Evolutionary conservation across 2,888 invertebrate species (phyloP).

Genomic region (Theretra japonica): DNA sequence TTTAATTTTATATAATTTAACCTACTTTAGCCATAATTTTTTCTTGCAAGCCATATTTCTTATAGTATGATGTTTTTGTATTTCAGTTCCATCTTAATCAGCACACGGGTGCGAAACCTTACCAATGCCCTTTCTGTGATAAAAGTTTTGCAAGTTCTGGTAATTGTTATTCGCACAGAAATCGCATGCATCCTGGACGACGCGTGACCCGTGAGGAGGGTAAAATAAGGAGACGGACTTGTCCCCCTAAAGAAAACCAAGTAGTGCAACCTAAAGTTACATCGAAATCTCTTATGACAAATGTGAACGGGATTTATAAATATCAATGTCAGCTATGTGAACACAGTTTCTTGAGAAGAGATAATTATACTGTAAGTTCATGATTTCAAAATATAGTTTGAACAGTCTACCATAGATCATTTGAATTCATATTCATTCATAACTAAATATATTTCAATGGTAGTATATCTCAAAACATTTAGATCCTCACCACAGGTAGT

Average conservation of each 20-base stretch:
- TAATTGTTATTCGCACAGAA: constrained; percentile 89
- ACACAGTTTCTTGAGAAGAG: constrained; percentile 67
- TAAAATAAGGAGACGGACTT: constrained; percentile 39
- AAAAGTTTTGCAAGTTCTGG: constrained; percentile 89
- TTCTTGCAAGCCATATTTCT: not conserved
- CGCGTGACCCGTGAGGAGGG: constrained; percentile 40
- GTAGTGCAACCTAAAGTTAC: constrained; percentile 33
- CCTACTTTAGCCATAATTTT: not conserved
- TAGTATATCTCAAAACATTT: no score
- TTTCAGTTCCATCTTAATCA: constrained; percentile 89
- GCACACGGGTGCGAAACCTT: constrained; percentile 90
- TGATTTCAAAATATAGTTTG: constrained; percentile 11
- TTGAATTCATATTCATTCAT: no score
- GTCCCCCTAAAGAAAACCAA: constrained; percentile 35
- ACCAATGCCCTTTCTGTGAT: constrained; percentile 89
- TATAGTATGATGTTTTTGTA: not conserved
- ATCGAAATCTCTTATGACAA: constrained; percentile 41
- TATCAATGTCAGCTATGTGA: constrained; percentile 67
- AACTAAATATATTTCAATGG: no score
- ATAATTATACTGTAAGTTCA: constrained; percentile 69
- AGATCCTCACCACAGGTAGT: no score
- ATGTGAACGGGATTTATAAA: constrained; percentile 58
- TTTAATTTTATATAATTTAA: no score
- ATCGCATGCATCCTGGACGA: constrained; percentile 88
- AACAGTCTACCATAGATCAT: no score